Evolutionary conservation across 2,113 vertebrate genomes (phyloP).

Genomic region (Taxidea taxus): DNA sequence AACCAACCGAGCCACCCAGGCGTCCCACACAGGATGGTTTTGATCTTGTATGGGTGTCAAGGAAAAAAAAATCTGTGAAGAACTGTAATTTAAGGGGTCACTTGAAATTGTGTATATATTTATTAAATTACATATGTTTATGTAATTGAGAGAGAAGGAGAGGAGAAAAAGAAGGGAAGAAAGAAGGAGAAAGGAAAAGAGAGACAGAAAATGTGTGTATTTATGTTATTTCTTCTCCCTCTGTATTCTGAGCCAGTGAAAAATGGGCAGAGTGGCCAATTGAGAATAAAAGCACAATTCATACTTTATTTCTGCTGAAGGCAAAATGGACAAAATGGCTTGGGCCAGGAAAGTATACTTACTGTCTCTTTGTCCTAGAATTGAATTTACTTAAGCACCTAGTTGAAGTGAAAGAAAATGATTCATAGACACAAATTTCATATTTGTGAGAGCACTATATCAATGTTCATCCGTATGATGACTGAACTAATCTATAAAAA

Average conservation of each 20-base stretch:
- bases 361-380: neutral
- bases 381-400: neutral
- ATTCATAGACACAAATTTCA: neutral
- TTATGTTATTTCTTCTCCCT: neutral
- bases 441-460: neutral
- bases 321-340: neutral
- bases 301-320: neutral
- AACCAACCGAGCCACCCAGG: too few relatives aligned
- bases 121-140: neutral
- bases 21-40: neutral
- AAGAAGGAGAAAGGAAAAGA: neutral
- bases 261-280: neutral
- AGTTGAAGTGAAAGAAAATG: neutral
- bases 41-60: neutral
- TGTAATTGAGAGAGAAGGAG: neutral
- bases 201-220: neutral
- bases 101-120: neutral
- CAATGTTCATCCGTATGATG: neutral
- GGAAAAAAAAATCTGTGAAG: neutral
- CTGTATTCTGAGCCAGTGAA: neutral
- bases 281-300: neutral
- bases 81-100: neutral
- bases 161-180: neutral
- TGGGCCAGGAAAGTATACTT: neutral
- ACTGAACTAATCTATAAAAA: constrained; percentile 15